Evolutionary conservation across 2,888 invertebrate genomes (phyloP).

Genomic region (Stenotaenia linearis): DNA sequence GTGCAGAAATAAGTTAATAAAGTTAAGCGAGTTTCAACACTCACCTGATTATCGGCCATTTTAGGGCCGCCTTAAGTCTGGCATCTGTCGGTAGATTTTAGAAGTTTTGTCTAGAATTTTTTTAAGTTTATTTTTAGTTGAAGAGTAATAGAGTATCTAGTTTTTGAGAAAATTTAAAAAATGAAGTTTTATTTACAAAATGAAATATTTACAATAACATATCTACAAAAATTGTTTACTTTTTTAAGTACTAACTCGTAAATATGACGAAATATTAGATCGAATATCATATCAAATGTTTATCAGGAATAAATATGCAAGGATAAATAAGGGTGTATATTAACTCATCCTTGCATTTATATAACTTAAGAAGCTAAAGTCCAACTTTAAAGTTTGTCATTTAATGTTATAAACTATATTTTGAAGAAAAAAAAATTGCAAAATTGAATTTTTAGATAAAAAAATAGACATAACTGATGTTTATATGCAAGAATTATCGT

Average conservation of each 20-base stretch:
- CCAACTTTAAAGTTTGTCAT: no score
- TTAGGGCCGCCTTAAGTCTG: background rate
- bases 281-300: background rate
- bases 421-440: background rate
- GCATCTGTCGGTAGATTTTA: background rate
- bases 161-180: background rate
- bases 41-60: conserved; percentile 7
- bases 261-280: background rate
- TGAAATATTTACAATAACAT: background rate
- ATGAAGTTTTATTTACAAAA: background rate
- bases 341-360: background rate
- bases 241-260: background rate
- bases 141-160: no score
- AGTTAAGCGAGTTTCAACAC: conserved; percentile 2
- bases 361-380: background rate
- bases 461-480: background rate
- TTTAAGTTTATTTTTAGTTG: background rate
- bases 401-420: no score
- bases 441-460: background rate
- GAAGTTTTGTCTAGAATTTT: background rate
- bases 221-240: background rate
- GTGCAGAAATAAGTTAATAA: background rate
- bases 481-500: conserved; percentile 24
- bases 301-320: background rate
- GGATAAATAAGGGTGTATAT: background rate